These are phyloP conservation scores for Eupithecia inturbata DNA, from an alignment of 2,888 invertebrate species.

Conservation along the genomic window DNA sequence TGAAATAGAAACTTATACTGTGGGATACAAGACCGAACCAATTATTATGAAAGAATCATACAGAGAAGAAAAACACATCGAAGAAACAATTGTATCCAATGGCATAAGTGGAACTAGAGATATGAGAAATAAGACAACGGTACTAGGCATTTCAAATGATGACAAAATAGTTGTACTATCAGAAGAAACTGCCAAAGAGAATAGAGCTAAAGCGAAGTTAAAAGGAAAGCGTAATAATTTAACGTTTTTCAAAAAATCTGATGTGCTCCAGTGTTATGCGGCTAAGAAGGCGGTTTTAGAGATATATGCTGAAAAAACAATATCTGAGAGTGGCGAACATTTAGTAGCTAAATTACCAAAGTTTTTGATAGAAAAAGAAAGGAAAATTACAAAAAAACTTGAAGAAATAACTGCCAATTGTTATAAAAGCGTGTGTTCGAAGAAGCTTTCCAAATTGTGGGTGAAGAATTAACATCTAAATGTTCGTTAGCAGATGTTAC, in stretches of 20 bases:
- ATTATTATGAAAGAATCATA: constrained; percentile 16
- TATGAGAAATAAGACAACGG: constrained; percentile 45
- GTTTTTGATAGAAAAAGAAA: constrained; percentile 60
- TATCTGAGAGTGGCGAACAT: constrained; percentile 52
- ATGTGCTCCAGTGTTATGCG: constrained; percentile 69
- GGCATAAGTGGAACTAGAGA: background rate
- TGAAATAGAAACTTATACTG: background rate
- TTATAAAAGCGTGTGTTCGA: constrained; percentile 47
- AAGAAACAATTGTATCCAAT: background rate
- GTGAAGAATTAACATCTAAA: constrained; percentile 15
- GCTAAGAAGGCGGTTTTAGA: constrained; percentile 74
- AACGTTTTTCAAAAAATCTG: constrained; percentile 43
- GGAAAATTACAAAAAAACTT: constrained; percentile 49
- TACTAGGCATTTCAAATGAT: constrained; percentile 52
- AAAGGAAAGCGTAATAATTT: constrained; percentile 25
- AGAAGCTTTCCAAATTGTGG: constrained; percentile 55
- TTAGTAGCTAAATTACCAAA: constrained; percentile 69
- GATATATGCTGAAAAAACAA: constrained; percentile 65
- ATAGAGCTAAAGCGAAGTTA: constrained; percentile 13
- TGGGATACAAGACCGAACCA: background rate
- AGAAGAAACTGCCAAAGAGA: constrained; percentile 7
- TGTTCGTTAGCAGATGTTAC: background rate
- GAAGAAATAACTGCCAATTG: constrained; percentile 46
- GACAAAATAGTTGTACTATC: constrained; percentile 52
- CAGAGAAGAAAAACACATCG: constrained; percentile 7